A percentile compares a stretch with the other conserved stretches of the same genome.
These are phyloP conservation scores for Threskiornis aethiopicus DNA, from an alignment of 2,797 vertebrate species.

Conservation along the genomic window DNA sequence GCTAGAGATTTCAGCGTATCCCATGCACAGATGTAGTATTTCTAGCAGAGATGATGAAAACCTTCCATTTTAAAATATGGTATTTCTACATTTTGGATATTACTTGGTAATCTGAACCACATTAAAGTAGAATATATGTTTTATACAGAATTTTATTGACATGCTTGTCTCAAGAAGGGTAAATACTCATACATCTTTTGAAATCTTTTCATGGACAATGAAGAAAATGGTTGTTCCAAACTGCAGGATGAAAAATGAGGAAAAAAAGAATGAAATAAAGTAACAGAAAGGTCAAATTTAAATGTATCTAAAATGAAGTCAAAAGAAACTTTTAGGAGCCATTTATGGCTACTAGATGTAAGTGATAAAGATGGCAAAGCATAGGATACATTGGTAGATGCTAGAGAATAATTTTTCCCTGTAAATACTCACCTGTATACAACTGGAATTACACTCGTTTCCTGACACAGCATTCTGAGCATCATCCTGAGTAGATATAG, in stretches of 20 bases:
- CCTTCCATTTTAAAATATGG: not conserved
- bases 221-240: not conserved
- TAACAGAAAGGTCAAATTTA: not conserved
- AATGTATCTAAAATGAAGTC: not conserved
- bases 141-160: not conserved
- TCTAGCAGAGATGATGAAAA: not conserved
- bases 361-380: not conserved
- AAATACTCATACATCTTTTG: not conserved
- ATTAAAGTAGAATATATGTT: not conserved
- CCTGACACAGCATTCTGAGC: not conserved
- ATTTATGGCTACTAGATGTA: not conserved
- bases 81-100: not conserved
- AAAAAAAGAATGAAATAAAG: not conserved
- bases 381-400: not conserved
- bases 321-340: not conserved
- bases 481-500: not conserved
- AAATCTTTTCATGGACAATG: not conserved
- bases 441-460: not conserved
- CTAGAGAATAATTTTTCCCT: not conserved
- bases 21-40: not conserved
- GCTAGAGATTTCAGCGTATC: not conserved
- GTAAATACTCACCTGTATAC: not conserved
- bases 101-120: not conserved
- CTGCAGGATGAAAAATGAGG: not conserved
- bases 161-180: not conserved